Evolutionary conservation across 2,113 vertebrate genomes (phyloP).

Genomic region (Micronycteris hirsuta): DNA sequence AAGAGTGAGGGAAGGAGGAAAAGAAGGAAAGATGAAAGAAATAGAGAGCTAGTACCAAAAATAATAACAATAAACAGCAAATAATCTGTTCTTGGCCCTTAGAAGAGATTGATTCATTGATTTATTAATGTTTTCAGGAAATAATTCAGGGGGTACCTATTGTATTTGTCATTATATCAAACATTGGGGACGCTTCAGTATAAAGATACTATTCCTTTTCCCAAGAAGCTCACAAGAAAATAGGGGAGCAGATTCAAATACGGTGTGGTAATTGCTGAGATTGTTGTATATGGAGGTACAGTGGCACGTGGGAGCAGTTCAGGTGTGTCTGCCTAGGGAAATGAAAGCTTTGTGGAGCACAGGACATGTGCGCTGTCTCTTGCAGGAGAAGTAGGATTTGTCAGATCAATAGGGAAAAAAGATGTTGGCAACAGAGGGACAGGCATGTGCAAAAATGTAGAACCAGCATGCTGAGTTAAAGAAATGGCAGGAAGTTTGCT

Average conservation of each 20-base stretch:
- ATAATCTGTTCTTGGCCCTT: background rate
- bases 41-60: background rate
- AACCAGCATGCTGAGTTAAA: background rate
- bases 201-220: background rate
- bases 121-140: background rate
- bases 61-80: background rate
- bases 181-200: background rate
- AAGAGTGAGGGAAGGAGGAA: background rate
- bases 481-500: background rate
- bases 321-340: background rate
- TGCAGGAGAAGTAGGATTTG: background rate
- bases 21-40: background rate
- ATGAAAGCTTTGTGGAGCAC: background rate
- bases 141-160: background rate
- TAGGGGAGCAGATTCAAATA: background rate
- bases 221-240: background rate
- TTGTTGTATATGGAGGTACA: rapidly evolving
- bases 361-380: background rate
- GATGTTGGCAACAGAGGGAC: background rate
- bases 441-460: background rate
- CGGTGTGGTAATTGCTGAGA: background rate
- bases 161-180: background rate
- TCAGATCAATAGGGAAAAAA: background rate
- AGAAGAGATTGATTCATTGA: background rate
- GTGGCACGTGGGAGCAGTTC: rapidly evolving